Conservation (phyloP, 2,797 vertebrate species). For the Fistularia commersonii region DNA sequence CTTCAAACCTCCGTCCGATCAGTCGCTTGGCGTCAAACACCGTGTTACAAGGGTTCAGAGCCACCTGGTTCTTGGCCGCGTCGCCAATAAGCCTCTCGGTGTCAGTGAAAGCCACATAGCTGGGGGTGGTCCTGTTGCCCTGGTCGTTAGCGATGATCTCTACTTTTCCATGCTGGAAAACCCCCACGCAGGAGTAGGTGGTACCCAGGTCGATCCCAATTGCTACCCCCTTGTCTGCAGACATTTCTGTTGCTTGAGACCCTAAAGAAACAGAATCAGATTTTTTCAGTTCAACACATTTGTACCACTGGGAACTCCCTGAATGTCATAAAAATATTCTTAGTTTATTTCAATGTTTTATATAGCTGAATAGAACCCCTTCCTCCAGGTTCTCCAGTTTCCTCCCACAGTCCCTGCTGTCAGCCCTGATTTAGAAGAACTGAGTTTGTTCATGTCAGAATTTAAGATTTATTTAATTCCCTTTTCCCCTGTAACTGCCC, state of each 20-base stretch:
- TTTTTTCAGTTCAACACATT: too few relatives aligned
- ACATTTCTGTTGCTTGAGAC: not conserved
- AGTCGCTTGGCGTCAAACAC: slow-evolving; percentile 24
- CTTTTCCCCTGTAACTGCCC: too few relatives aligned
- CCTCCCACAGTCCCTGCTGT: too few relatives aligned
- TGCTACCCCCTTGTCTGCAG: not conserved
- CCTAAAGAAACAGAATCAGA: too few relatives aligned
- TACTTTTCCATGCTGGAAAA: slow-evolving; percentile 23
- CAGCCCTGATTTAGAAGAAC: too few relatives aligned
- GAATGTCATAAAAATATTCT: too few relatives aligned
- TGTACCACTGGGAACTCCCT: too few relatives aligned
- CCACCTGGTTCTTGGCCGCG: slow-evolving; percentile 31
- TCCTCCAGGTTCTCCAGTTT: too few relatives aligned
- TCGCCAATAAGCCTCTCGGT: slow-evolving; percentile 28
- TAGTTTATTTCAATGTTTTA: too few relatives aligned
- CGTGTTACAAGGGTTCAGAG: slow-evolving; percentile 28
- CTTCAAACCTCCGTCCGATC: slow-evolving; percentile 22
- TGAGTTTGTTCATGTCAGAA: too few relatives aligned
- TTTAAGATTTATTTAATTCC: too few relatives aligned
- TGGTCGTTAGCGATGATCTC: slow-evolving; percentile 30
- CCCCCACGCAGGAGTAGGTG: slow-evolving; percentile 7
- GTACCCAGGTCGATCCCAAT: slow-evolving; percentile 7
- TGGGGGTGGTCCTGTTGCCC: slow-evolving; percentile 23
- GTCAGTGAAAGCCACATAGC: slow-evolving; percentile 29
- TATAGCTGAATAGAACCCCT: too few relatives aligned